Base-by-base conservation (phyloP, 2,797 vertebrate species). In the Lindbergichthys nudifrons region DNA sequence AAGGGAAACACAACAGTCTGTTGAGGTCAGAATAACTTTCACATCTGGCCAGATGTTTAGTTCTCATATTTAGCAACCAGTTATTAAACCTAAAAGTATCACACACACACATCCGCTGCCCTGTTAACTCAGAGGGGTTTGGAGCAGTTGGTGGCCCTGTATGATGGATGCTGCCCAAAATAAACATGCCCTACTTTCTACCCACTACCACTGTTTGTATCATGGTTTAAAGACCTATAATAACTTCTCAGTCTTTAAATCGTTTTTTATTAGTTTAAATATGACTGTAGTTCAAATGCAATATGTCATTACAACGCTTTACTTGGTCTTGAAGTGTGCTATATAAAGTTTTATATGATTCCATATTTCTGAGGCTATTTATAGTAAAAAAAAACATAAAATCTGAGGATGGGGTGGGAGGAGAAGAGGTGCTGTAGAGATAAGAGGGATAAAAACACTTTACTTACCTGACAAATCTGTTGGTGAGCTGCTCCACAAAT, bases 401-500 rank as follows among this genome's bases (percentile, higher is more conserved):
- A 51, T 32, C 23, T 56, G 36, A 21, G 12, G n/a, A 50, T 18
- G 48, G 10, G 30, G 21, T 7, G 45, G 42, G 41, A 19, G 15
- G 10, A 18, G 9, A 14, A 21, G 9, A 14, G 6, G 9, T 12
- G 4, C 3, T 30, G 10, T 3, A 26, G 43, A 60, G 36, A n/a
- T 18, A 15, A 15, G 16, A 18, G n/a, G 3, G 8, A 21, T 10
- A 42, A 23, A 36, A 58, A 39, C 13, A 8, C 13, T 52, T 36
- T 11, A 50, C 84, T 70, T 87, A 98, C 98, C 96, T 99, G 75
- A 98, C 96, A 91, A 99, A 99, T 92, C 96, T 95, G 68, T 95
- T 93, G 2, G 96, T 97, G 86, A 99, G 94, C 79, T 97, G 96
- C 70, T 96, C 90, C 46, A 97, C 98, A 88, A 99, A 99, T 36